Evolutionary conservation across 1,140 invertebrate species (phyloP).

Genomic region (Archegozetes longisetosus): DNA sequence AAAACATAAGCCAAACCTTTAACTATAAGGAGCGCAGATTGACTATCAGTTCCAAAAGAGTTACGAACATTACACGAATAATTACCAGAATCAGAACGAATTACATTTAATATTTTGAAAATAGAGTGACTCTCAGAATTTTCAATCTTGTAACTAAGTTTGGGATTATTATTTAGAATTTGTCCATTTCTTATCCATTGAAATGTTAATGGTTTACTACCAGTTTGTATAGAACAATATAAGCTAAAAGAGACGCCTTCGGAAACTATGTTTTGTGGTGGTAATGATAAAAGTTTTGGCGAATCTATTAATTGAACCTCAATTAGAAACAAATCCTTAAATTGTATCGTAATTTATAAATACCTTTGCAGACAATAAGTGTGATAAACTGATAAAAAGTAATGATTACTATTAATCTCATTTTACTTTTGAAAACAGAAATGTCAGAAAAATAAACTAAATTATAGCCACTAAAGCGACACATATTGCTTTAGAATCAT

Average conservation of each 20-base stretch:
- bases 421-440: no score
- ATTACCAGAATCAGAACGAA: conserved; percentile 9
- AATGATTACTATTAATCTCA: no score
- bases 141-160: neutral
- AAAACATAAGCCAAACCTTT: conserved; percentile 6
- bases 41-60: conserved; percentile 3
- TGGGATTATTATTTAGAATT: neutral
- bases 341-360: neutral
- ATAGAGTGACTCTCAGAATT: neutral
- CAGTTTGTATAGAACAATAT: neutral
- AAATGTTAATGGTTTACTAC: neutral
- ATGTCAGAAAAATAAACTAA: no score
- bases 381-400: no score
- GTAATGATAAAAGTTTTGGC: neutral
- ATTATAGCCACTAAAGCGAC: no score
- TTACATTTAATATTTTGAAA: neutral
- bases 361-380: neutral
- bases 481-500: no score
- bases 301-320: neutral
- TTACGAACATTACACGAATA: conserved; percentile 20
- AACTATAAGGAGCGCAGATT: neutral
- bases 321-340: neutral
- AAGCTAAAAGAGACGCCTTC: no score
- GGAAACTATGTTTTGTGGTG: neutral
- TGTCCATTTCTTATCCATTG: conserved; percentile 9